Conservation (phyloP, 2,888 invertebrate species). For the Eupithecia subfuscata region DNA sequence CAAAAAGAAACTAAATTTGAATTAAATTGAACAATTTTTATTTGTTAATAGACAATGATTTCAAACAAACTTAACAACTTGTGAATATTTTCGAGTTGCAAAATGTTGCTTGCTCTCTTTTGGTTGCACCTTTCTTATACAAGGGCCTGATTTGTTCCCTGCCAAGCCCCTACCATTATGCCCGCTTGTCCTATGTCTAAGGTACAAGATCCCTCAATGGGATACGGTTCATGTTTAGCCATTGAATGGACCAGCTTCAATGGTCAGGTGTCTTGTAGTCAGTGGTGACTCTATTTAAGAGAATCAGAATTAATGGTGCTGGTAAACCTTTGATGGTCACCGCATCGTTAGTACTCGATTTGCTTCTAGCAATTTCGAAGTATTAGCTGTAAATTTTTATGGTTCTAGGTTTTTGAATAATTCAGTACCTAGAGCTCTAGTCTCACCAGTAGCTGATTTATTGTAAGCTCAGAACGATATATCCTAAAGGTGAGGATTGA, state of each 20-base stretch:
- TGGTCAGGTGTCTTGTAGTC: slow-evolving; percentile 4
- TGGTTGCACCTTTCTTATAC: background rate
- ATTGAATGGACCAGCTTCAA: slow-evolving; percentile 1
- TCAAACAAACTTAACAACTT: too few species aligned
- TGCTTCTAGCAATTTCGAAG: background rate
- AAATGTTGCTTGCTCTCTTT: background rate
- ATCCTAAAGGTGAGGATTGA: too few species aligned
- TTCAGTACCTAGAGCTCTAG: too few species aligned
- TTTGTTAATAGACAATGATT: too few species aligned
- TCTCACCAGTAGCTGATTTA: too few species aligned
- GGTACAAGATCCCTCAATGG: background rate
- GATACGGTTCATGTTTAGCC: background rate
- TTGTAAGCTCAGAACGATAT: too few species aligned
- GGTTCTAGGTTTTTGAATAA: background rate
- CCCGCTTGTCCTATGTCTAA: background rate
- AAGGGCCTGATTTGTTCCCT: slow-evolving; percentile 1
- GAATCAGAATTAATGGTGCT: background rate
- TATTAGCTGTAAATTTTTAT: background rate
- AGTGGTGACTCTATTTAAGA: slow-evolving; percentile 10
- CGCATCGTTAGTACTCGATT: background rate
- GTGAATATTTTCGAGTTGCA: background rate
- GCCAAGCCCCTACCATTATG: background rate
- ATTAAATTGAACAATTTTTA: too few species aligned
- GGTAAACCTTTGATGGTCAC: background rate
- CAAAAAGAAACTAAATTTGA: too few species aligned